Base-by-base conservation (phyloP, 2,888 invertebrate genomes). In the Trichacis sp. region DNA sequence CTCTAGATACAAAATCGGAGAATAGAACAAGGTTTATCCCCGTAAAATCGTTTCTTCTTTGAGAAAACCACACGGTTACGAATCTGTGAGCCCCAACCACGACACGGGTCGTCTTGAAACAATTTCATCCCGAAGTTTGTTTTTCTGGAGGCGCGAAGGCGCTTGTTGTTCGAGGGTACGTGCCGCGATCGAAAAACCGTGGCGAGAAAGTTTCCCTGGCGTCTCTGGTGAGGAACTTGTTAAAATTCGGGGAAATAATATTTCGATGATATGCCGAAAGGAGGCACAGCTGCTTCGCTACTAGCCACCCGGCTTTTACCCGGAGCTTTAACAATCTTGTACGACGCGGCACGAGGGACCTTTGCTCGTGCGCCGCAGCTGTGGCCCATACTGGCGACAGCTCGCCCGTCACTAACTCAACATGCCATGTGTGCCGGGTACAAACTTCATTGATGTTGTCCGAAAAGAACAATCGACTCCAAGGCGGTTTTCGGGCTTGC, bases 401-500 rank as follows among this genome's bases (percentile, higher is more conserved):
- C 80, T 72, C 79, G 80, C 78, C 76, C 78, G 77, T 82, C 82
- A 82, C 82, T 81, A 82, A 83, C 81, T 83, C 82, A 82, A 80
- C 77, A 78, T 76, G 78, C 67, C 82, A 80, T 79, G 79, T 83
- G 82, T 78, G 73, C 78, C 73, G 79, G 78, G 82, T 82, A 82
- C 83, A 83, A 84, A 84, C 81, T 81, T 82, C 82, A 84, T 83
- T 81, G 82, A 81, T 82, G 83, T 80, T 76, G 78, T 70, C 52
- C 59, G 61, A 61, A 64, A 68, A 68, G 64, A 60, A 67, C 57
- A 53, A 54, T 62, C 42, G 53, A 46, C 17, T 46, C 46, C 38
- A 29, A 18, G 47, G 8, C 46, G 48, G 29, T 40, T 42, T 49
- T 50, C 8, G 36, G 51, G 38, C 59, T 54, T 56, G 53, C 40